Conservation (phyloP, 1,140 invertebrate species). For the Spodoptera frugiperda region DNA sequence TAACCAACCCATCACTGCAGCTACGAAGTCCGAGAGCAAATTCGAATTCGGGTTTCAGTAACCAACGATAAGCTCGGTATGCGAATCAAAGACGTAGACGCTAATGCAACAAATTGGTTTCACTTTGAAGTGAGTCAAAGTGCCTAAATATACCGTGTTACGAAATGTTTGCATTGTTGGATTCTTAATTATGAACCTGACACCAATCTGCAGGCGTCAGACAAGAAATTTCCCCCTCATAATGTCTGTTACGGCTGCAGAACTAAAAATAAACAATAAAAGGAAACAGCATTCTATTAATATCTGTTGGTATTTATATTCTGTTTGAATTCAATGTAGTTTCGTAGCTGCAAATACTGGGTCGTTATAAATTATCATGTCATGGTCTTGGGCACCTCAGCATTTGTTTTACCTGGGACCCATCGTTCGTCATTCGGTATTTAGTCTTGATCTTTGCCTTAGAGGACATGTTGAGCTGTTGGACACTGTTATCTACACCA, state of each 20-base stretch:
- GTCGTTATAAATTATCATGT: constrained; percentile 16
- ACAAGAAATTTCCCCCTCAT: constrained; percentile 4
- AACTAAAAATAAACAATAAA: constrained; percentile 34
- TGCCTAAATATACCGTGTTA: constrained; percentile 23
- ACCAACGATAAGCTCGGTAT: neutral
- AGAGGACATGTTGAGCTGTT: neutral
- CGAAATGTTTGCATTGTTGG: constrained; percentile 16
- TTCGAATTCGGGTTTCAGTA: too few species aligned
- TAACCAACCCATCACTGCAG: neutral
- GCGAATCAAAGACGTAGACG: neutral
- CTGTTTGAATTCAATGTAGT: neutral
- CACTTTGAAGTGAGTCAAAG: constrained; percentile 13
- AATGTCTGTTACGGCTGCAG: constrained; percentile 17
- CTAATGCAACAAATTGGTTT: neutral
- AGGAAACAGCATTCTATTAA: constrained; percentile 26
- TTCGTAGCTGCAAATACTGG: constrained; percentile 12
- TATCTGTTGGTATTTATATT: constrained; percentile 1
- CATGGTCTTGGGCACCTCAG: neutral
- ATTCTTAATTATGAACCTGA: constrained; percentile 21
- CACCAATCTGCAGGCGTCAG: constrained; percentile 14
- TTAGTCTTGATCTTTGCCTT: neutral
- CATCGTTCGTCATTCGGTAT: neutral
- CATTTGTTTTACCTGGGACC: neutral
- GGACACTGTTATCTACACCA: too few species aligned
- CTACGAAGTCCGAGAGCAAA: neutral